These are phyloP conservation scores for Sipha maydis DNA, from an alignment of 2,888 invertebrate species.

Conservation along the genomic window DNA sequence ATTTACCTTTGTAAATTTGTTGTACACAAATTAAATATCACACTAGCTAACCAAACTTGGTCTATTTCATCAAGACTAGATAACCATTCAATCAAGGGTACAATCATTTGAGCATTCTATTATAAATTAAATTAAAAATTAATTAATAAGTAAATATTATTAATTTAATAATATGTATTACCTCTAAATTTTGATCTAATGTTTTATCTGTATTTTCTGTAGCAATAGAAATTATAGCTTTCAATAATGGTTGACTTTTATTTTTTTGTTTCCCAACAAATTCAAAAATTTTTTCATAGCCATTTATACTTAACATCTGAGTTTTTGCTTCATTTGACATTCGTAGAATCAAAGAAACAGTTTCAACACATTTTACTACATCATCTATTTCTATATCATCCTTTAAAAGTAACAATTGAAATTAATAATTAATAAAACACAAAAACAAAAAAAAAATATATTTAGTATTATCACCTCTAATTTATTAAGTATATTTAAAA, in stretches of 20 bases:
- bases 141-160: neutral
- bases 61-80: constrained; percentile 68
- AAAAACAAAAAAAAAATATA: neutral
- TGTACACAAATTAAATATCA: constrained; percentile 69
- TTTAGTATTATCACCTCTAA: constrained; percentile 33
- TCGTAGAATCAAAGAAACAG: constrained; percentile 54
- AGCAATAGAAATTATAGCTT: constrained; percentile 70
- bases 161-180: constrained; percentile 15
- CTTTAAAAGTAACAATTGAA: constrained; percentile 8
- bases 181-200: constrained; percentile 62
- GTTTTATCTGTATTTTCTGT: constrained; percentile 66
- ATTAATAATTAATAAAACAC: neutral
- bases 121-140: constrained; percentile 36
- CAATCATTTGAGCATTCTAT: constrained; percentile 69
- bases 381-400: constrained; percentile 40
- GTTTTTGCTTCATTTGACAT: constrained; percentile 60
- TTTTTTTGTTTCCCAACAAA: constrained; percentile 68
- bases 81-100: constrained; percentile 71
- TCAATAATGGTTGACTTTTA: constrained; percentile 69
- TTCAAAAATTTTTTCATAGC: constrained; percentile 67
- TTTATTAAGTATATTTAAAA: constrained; percentile 46
- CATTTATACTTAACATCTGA: constrained; percentile 67
- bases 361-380: constrained; percentile 56
- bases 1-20: constrained; percentile 67
- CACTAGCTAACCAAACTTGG: constrained; percentile 68